Percentiles rank a stretch among this genome's conserved stretches.
phyloP scores from a whole-genome alignment of 2,888 invertebrate species.

The Amorpha juglandis region DNA sequence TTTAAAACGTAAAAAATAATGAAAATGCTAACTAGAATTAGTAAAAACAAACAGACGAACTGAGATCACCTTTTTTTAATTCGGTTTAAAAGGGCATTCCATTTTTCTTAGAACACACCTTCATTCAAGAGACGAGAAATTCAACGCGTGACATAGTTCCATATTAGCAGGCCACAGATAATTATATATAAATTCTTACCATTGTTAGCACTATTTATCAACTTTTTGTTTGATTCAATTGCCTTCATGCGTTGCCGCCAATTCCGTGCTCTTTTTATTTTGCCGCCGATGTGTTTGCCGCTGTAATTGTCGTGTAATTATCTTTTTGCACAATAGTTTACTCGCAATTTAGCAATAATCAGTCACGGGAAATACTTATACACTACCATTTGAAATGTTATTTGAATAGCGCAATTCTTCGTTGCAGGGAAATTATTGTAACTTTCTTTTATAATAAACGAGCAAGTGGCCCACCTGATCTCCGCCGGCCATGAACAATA shows the following conservation, averaged over 20 bases:
- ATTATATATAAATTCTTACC: constrained; percentile 20
- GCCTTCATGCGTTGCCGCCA: constrained; percentile 20
- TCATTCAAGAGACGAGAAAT: not conserved
- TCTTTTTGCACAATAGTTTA: constrained; percentile 17
- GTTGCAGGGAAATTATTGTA: not conserved
- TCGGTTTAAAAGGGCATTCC: too few species aligned
- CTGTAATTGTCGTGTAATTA: constrained; percentile 16
- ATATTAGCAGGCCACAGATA: constrained; percentile 7
- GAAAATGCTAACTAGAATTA: too few species aligned
- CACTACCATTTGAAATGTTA: constrained; percentile 12
- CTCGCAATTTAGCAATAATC: constrained; percentile 20
- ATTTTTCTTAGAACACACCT: not conserved
- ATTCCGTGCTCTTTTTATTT: constrained; percentile 18
- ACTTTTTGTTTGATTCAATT: constrained; percentile 21
- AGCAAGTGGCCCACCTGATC: too few species aligned
- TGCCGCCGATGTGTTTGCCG: constrained; percentile 13
- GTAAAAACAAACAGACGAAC: too few species aligned
- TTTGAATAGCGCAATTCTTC: not conserved
- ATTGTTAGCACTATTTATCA: constrained; percentile 18
- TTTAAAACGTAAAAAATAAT: too few species aligned
- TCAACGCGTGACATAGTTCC: constrained; percentile 14
- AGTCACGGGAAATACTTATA: constrained; percentile 23
- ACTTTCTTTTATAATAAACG: not conserved
- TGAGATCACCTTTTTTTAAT: too few species aligned
- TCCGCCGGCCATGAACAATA: too few species aligned